Base-by-base conservation (phyloP, 2,113 vertebrate species). In the Ammodytes dubius region DNA sequence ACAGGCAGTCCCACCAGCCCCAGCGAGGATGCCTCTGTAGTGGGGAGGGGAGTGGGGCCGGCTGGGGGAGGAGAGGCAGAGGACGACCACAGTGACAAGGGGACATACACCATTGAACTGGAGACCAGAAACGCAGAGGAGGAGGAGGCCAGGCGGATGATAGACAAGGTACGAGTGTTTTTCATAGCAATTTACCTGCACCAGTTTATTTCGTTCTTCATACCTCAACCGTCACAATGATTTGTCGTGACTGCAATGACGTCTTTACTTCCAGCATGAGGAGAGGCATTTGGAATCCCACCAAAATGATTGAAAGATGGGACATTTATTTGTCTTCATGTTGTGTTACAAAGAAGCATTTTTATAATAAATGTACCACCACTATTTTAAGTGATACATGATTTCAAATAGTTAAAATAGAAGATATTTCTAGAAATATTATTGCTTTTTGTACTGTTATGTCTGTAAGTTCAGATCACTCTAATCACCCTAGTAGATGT, bases 61-160 rank as follows among this genome's bases (percentile, higher is more conserved):
- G 77, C 84, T 7, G 86, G 61, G 15, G 86, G 61, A n/a, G 86
- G 76, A 8, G 89, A 77, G 50, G 88, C 81, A 77, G 97, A 97
- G 47, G 97, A 99, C 72, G 96, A 99, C 85, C 97, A 97, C 89
- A 99, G 97, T 71, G 97, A 98, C 89, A 99, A 98, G 94, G 98
- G 97, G 74, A 98, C 98, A 81, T 99, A 99, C 86, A 98, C 97
- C 77, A 98, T 99, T 57, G 98, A 99, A 87, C 91, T 98, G 95
- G 98, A 99, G 93, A 98, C 97, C 89, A 96, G 93, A 74, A 98
- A 97, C 91, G 92, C 96, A 67, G 98, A 99, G 90, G 97, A 99
- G 88, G 94, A 97, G 92, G 97, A 98, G 95, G 98, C 97, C 76
- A 95, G 98, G 50, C 97, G 96, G 87, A 97, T 98, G 97, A 99